Evolutionary conservation across 2,888 invertebrate species (phyloP), one percentile per base, ranked within the genome.

Genomic region (Polylopha cassiicola): DNA sequence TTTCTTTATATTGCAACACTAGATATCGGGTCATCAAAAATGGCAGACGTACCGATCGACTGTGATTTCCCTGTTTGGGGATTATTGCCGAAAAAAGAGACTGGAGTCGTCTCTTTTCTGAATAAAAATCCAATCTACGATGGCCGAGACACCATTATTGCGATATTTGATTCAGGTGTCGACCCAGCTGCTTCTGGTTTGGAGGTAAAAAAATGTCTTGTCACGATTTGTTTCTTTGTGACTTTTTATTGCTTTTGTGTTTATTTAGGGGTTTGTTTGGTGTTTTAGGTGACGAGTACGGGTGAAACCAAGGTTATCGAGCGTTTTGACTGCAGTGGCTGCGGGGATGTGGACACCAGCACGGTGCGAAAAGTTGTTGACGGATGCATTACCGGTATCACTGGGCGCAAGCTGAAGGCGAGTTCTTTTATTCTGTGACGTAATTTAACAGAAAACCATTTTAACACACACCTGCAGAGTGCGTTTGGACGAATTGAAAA

Each of bases 111-210:
- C 27, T 91, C 92, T 47, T 98, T 98, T 86, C 75, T 97, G 46
- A 90, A 88, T 55, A 97, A 96, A 87, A 91, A 95, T 86, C 94
- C 97, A 0, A 88, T 90, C 37, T 97, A 92, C 71, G 97, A 99
- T 88, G 99, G 99, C 22, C 89, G 95, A 62, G 94, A 92, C 58
- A 92, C 95, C 33, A 87, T 94, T 51, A 97, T 99, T 69, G 99
- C 98, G 24, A 94, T 99, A 71, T 92, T 99, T 58, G 99, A 99
- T 85, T 98, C 98, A 2, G 99, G 99, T 4, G 95, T 99, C 37
- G 99, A 99, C 87, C 98, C 99, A 13, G 95, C 95, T 28, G 97
- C 97, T 4, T 90, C 93, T 48, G 99, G 99, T 46, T 88, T 99
- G 56, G 92, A 95, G 92, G 98, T 95, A 87, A 70, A 64, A 74